A percentile compares a stretch with the other conserved stretches of the same genome.
Evolutionary conservation across 2,113 vertebrate genomes (phyloP).

Genomic region (Ctenomys sociabilis): DNA sequence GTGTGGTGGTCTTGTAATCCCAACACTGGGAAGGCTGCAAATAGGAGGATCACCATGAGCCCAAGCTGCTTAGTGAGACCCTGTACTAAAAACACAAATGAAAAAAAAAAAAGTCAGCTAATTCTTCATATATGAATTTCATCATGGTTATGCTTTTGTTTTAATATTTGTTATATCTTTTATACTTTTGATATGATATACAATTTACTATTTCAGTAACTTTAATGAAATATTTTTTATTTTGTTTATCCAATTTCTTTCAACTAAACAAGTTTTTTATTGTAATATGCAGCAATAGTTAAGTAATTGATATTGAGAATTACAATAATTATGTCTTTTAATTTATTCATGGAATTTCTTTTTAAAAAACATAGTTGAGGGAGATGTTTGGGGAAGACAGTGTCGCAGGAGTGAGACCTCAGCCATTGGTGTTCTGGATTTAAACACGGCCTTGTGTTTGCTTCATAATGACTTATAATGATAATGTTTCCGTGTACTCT

Average conservation of each 20-base stretch:
- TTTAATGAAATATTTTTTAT: neutral
- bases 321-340: neutral
- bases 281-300: neutral
- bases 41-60: no score
- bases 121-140: neutral
- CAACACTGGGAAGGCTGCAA: no score
- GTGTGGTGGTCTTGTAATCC: no score
- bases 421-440: neutral
- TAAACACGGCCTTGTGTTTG: constrained; percentile 29
- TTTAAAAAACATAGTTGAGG: neutral
- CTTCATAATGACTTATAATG: neutral
- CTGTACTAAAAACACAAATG: no score
- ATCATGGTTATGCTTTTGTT: neutral
- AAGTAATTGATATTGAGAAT: neutral
- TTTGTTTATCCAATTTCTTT: neutral
- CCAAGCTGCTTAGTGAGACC: no score
- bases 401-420: neutral
- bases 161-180: neutral
- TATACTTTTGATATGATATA: neutral
- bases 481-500: neutral
- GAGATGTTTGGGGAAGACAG: neutral
- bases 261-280: neutral
- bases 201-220: neutral
- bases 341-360: neutral
- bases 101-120: neutral